These are phyloP conservation scores for Sphenodon punctatus DNA, from an alignment of 2,797 vertebrate genomes.

Conservation along the genomic window DNA sequence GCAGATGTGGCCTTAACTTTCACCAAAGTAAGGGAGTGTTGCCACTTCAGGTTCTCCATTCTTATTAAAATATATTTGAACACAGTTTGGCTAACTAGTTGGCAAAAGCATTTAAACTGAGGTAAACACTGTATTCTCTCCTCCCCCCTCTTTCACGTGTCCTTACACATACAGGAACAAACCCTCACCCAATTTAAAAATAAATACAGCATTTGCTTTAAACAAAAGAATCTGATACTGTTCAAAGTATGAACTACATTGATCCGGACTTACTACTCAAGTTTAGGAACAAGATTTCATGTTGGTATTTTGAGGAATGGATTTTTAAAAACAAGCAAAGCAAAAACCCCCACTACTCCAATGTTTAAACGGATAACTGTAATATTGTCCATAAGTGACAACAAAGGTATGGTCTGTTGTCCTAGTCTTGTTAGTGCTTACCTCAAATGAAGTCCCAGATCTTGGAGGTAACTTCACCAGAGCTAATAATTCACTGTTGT, in stretches of 20 bases:
- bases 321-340: slow-evolving; percentile 19
- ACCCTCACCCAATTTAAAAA: not conserved
- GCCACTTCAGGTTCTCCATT: not conserved
- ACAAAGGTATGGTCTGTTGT: not conserved
- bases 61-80: no score
- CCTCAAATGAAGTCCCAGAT: not conserved
- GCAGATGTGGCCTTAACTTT: not conserved
- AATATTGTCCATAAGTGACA: slow-evolving; percentile 3
- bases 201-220: not conserved
- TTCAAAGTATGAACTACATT: not conserved
- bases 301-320: not conserved
- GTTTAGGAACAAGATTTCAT: not conserved
- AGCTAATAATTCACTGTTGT: not conserved
- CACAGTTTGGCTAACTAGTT: not conserved
- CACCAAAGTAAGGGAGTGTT: not conserved
- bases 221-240: not conserved
- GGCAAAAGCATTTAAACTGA: slow-evolving; percentile 6
- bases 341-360: no score
- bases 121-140: not conserved
- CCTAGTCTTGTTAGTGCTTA: not conserved
- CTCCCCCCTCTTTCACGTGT: not conserved
- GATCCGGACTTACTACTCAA: not conserved
- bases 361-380: not conserved
- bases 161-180: not conserved
- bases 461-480: not conserved